Evolutionary conservation across 2,888 invertebrate genomes (phyloP).

Genomic region (Platycheirus rosarum): DNA sequence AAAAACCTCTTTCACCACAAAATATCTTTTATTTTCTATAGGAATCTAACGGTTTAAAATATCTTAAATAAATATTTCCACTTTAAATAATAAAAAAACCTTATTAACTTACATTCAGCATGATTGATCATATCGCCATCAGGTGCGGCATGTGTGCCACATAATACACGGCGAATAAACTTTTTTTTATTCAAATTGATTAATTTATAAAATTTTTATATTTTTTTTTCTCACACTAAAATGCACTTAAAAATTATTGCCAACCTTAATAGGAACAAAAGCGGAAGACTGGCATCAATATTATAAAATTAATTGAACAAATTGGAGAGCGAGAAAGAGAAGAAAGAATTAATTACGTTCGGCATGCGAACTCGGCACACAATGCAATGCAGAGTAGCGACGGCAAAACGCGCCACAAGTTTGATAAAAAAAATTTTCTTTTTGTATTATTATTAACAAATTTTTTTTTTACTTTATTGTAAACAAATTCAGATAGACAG

Average conservation of each 20-base stretch:
- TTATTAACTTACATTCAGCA: conserved; percentile 61
- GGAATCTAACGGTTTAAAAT: not conserved
- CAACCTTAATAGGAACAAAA: conserved; percentile 55
- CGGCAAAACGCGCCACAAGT: conserved; percentile 57
- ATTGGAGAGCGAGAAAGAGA: conserved; percentile 35
- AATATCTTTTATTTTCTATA: conserved; percentile 1
- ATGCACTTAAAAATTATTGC: conserved; percentile 51
- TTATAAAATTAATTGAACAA: conserved; percentile 58
- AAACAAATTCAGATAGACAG: conserved; percentile 20
- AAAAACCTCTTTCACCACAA: not conserved
- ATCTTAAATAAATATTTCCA: conserved; percentile 14
- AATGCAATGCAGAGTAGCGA: conserved; percentile 41
- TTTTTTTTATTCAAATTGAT: conserved; percentile 33
- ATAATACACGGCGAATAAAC: conserved; percentile 45
- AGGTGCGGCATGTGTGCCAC: conserved; percentile 39
- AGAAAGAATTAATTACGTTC: conserved; percentile 54
- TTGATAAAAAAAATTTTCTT: conserved; percentile 20
- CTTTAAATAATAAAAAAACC: not conserved
- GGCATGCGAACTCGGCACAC: conserved; percentile 42
- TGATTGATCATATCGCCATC: conserved; percentile 65
- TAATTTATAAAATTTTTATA: not conserved
- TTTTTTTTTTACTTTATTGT: conserved; percentile 32
- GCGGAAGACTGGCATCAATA: conserved; percentile 50
- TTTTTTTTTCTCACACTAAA: conserved; percentile 27
- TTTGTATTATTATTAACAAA: conserved; percentile 13